Evolutionary conservation across 2,888 invertebrate genomes (phyloP), one percentile per base, ranked within the genome.

Genomic region (Pycnomerus fuliginosus): DNA sequence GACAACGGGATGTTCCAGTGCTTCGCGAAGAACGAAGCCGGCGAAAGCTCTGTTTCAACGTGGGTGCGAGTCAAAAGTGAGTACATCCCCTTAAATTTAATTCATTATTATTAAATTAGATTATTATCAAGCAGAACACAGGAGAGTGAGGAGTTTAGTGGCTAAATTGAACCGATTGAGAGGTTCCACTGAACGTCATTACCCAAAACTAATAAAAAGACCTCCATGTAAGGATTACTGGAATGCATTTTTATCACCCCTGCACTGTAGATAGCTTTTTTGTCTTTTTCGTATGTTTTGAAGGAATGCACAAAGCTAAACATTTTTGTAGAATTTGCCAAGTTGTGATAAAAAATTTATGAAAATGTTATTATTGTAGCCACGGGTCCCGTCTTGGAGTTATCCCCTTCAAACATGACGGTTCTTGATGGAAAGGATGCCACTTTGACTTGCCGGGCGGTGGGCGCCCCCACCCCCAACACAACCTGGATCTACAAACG

Each of bases 1-100:
- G 94, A 96, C 71, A 87, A 90, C 50, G 97, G 95, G 31, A 88
- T 97, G 80, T 97, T 90, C 67, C 97, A 98, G 71, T 98, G 98
- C 69, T 83, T 95, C 61, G 93, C 92, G 0, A 78, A 77, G 38
- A 98, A 96, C 68, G 85, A 85, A 60, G 97, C 91, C 1, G 98
- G 97, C 7, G 90, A 93, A 71, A 84, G 87, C 37, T 90, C 91
- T 2, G 83, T 87, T 50, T 87, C 87, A 56, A 91, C 94, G 1
- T 96, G 94, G 94, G 75, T 96, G 27, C 86, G 87, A 75, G 93
- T 95, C 16, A 94, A 93, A 83, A 94, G 95, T 95, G 79, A 88
- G 92, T 84, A 53, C n/a, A n/a, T n/a, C n/a, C n/a, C n/a, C n/a
- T n/a, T n/a, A n/a, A n/a, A n/a, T n/a, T n/a, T n/a, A n/a, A n/a